Evolutionary conservation across 2,797 vertebrate genomes (phyloP).

Genomic region (Coregonus ussuriensis): DNA sequence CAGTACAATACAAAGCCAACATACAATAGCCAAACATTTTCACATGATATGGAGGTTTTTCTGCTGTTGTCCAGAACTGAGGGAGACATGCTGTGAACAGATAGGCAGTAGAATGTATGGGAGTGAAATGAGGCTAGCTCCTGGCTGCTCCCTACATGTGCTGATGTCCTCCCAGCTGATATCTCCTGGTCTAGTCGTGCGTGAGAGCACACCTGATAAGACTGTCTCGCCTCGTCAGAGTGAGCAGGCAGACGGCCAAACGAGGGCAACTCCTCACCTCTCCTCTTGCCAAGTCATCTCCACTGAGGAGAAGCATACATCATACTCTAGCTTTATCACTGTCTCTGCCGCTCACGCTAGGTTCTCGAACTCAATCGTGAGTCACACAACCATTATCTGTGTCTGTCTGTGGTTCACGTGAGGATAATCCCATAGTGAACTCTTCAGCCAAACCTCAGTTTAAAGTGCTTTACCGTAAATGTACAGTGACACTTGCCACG

Average conservation of each 20-base stretch:
- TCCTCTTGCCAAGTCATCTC: conserved; percentile 32
- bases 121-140: background rate
- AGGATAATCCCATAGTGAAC: conserved; percentile 43
- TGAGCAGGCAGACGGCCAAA: background rate
- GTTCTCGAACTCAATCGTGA: background rate
- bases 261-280: conserved; percentile 38
- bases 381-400: conserved; percentile 41
- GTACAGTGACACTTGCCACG: too few species aligned
- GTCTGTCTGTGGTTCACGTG: conserved; percentile 25
- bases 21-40: too few species aligned
- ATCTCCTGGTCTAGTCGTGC: background rate
- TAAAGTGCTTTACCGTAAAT: background rate
- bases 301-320: conserved; percentile 49
- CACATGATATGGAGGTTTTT: too few species aligned
- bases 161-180: background rate
- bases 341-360: conserved; percentile 26
- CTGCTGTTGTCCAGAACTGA: background rate
- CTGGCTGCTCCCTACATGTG: background rate
- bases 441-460: conserved; percentile 2
- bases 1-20: too few species aligned
- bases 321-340: conserved; percentile 49
- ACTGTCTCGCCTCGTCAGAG: background rate
- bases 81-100: background rate
- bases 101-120: background rate
- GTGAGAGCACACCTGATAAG: conserved; percentile 2